Conservation (phyloP, 2,888 invertebrate genomes). For the Nymphalis polychloros region DNA sequence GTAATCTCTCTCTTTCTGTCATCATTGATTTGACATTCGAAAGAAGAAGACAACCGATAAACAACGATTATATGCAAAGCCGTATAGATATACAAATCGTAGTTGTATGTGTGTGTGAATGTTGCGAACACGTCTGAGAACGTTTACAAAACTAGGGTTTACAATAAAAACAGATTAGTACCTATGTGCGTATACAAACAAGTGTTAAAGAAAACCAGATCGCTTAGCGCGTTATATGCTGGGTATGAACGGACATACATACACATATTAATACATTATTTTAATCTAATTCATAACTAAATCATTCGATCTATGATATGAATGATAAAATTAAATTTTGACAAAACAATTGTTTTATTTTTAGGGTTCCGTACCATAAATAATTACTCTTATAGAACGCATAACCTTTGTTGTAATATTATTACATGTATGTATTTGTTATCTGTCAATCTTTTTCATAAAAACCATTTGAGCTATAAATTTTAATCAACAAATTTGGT, state of each 20-base stretch:
- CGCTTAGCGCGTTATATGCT: slow-evolving; percentile 70
- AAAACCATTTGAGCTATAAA: too few relatives aligned
- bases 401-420: too few relatives aligned
- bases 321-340: background rate
- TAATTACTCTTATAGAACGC: too few relatives aligned
- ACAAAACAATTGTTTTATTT: background rate
- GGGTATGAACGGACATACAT: slow-evolving; percentile 50
- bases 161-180: slow-evolving; percentile 63
- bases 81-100: background rate
- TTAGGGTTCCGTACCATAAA: background rate
- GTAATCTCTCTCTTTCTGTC: too few relatives aligned
- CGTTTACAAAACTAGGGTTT: slow-evolving; percentile 45
- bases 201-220: slow-evolving; percentile 77
- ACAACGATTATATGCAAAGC: background rate
- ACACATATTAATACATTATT: slow-evolving; percentile 1
- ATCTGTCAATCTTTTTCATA: too few relatives aligned
- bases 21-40: too few relatives aligned
- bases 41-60: too few relatives aligned
- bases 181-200: slow-evolving; percentile 74
- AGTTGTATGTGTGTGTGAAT: slow-evolving; percentile 43
- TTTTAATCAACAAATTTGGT: too few relatives aligned
- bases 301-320: too few relatives aligned
- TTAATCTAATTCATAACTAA: slow-evolving; percentile 1
- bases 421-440: too few relatives aligned
- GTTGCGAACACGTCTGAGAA: slow-evolving; percentile 30